Percentiles rank a stretch among this genome's conserved stretches.
Conservation (phyloP, 2,797 vertebrate species). For the Cephalopachus bancanus region DNA sequence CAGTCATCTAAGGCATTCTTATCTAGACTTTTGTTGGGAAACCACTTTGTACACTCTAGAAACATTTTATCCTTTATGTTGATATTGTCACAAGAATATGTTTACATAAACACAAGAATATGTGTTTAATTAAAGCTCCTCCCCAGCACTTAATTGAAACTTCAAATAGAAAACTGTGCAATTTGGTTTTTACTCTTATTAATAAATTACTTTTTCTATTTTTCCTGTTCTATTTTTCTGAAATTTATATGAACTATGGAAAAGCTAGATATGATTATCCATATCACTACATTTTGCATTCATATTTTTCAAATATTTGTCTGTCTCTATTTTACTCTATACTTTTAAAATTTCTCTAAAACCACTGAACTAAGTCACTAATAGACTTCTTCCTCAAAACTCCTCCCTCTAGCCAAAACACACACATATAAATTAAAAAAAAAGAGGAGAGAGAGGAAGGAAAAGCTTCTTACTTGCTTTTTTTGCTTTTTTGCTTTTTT, state of each 20-base stretch:
- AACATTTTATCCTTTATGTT: not conserved
- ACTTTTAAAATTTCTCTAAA: not conserved
- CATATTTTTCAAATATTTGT: not conserved
- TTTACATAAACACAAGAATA: not conserved
- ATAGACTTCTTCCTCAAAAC: not conserved
- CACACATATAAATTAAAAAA: not conserved
- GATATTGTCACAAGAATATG: not conserved
- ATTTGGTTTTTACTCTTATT: slow-evolving; percentile 48
- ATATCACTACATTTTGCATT: not conserved
- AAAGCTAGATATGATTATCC: not conserved
- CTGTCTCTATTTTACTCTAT: not conserved
- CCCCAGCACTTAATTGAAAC: slow-evolving; percentile 12
- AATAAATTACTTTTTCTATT: not conserved
- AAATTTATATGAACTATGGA: not conserved
- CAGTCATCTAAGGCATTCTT: not conserved
- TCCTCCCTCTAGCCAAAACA: not conserved
- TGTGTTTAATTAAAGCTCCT: not conserved
- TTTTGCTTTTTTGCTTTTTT: not conserved
- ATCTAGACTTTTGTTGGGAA: not conserved
- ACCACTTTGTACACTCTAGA: not conserved
- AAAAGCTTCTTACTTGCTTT: not conserved
- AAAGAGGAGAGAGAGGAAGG: not conserved
- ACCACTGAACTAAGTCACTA: not conserved
- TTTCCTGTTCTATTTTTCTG: not conserved
- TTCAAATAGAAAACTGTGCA: slow-evolving; percentile 39